Evolutionary conservation across 2,888 invertebrate genomes (phyloP), one percentile per base, ranked within the genome.

Genomic region (Mycalesis mineus): DNA sequence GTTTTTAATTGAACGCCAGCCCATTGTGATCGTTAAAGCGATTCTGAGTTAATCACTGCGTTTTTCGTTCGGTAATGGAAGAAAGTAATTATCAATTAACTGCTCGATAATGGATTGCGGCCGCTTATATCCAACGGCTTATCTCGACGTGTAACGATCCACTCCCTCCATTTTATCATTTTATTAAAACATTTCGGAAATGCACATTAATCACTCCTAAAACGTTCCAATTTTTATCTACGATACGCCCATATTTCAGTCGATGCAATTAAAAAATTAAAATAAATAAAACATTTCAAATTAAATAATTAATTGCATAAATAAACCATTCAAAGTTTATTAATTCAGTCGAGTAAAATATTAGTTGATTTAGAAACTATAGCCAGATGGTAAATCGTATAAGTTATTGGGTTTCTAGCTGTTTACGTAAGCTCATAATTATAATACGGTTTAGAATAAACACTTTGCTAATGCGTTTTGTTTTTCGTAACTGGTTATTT

Each of bases 31-130:
- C 84, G 87, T 86, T 88, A 87, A 86, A 86, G 76, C 85, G 82
- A 85, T 88, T 85, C 83, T 73, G 83, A 82, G 86, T 88, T 88
- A 85, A 87, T 88, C 85, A 86, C 84, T 77, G 78, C 78, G 84
- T 84, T 88, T 88, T 87, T 87, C 82, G 84, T 84, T 79, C 80
- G 73, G 82, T 87, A 88, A 88, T 88, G 85, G 86, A 87, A 87
- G 88, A 88, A 88, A 88, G 88, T 88, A 87, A 88, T 89, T 88
- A 88, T 87, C 86, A 88, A 88, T 89, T 88, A 88, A 88, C 85
- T 80, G 82, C 74, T 78, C 82, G 82, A 84, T 88, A 89, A 88
- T 87, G 83, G 88, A 88, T 88, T 84, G 87, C 74, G 83, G 83
- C 75, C 77, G 87, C 81, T 85, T 84, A 86, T 83, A 86, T 84